A percentile compares a stretch with the other conserved stretches of the same genome.
Conservation (phyloP, 2,113 vertebrate genomes). For the Percopsis transmontana region DNA sequence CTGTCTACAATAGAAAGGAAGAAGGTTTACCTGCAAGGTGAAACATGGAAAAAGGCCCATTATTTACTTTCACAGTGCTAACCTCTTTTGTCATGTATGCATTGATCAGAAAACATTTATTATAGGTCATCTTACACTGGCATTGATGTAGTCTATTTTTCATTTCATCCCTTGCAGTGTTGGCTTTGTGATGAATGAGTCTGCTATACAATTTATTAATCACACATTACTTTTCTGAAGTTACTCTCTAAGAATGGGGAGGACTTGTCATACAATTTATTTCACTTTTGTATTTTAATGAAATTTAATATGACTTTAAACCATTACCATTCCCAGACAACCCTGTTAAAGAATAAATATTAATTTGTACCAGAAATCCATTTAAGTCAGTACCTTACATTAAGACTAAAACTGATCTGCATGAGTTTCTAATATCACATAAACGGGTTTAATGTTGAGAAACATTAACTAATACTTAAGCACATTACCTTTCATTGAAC, state of each 20-base stretch:
- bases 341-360: background rate
- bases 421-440: slow-evolving; percentile 9
- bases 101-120: background rate
- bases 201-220: no score
- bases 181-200: no score
- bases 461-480: slow-evolving; percentile 32
- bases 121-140: no score
- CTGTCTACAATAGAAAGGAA: no score
- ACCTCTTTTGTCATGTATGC: background rate
- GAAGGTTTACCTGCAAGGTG: no score
- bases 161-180: no score
- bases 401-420: background rate
- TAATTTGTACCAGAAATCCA: background rate
- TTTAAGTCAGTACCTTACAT: no score
- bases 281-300: background rate
- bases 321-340: background rate
- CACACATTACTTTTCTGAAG: no score
- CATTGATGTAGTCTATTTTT: no score
- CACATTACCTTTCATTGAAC: slow-evolving; percentile 83
- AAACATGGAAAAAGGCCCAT: no score
- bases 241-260: background rate
- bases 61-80: background rate
- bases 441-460: slow-evolving; percentile 33
- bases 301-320: background rate
- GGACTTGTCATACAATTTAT: background rate